Conservation (phyloP, 2,888 invertebrate genomes). For the Caenorhabditis imperialis region DNA sequence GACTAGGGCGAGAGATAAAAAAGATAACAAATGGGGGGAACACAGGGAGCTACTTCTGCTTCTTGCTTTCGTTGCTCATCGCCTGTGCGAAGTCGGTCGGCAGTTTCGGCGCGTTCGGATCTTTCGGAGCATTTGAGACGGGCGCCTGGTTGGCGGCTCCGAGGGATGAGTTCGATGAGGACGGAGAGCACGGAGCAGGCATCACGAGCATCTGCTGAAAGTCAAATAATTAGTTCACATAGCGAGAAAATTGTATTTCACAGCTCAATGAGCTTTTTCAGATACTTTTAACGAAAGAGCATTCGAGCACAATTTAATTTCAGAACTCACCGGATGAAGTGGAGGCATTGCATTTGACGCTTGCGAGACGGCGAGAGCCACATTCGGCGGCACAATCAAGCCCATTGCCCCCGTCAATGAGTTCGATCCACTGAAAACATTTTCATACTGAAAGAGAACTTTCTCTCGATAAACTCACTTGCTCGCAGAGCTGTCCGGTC, state of each 20-base stretch:
- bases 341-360: slow-evolving; percentile 53
- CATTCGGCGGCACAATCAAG: slow-evolving; percentile 46
- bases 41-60: not conserved
- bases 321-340: slow-evolving; percentile 36
- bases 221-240: no score
- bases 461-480: slow-evolving; percentile 39
- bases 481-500: slow-evolving; percentile 58
- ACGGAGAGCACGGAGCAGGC: slow-evolving; percentile 31
- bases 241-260: no score
- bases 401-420: slow-evolving; percentile 53
- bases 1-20: not conserved
- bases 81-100: slow-evolving; percentile 52
- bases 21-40: slow-evolving; percentile 3
- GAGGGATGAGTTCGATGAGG: slow-evolving; percentile 33
- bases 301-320: no score
- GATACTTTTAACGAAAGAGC: no score
- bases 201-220: no score
- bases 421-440: slow-evolving; percentile 53
- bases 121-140: slow-evolving; percentile 18
- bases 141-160: slow-evolving; percentile 53
- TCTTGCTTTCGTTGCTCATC: slow-evolving; percentile 18
- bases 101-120: slow-evolving; percentile 35
- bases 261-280: no score
- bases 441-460: not conserved
- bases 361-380: slow-evolving; percentile 56